These are phyloP conservation scores for Thymelicus lineola DNA, from an alignment of 2,888 invertebrate genomes.

Conservation along the genomic window DNA sequence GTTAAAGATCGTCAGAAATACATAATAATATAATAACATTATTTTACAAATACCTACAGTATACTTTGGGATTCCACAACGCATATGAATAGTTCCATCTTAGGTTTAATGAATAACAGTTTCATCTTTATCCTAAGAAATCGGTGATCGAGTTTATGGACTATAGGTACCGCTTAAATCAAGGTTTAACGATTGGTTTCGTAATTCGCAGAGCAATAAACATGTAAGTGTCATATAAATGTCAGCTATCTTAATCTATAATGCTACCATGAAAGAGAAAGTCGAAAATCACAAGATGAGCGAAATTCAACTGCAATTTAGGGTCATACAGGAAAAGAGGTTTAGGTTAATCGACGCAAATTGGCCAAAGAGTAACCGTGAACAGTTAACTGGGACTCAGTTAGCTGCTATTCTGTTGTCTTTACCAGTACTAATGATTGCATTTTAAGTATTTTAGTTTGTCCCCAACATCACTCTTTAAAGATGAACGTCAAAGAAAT, in stretches of 20 bases:
- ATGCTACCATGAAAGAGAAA: constrained; percentile 49
- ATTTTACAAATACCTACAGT: no score
- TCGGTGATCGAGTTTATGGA: no score
- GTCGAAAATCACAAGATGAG: constrained; percentile 50
- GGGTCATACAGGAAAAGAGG: constrained; percentile 46
- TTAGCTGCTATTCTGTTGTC: constrained; percentile 38
- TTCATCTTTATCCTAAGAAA: no score
- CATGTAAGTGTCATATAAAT: constrained; percentile 25
- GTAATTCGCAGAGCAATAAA: not conserved
- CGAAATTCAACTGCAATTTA: constrained; percentile 49
- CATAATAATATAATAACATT: no score
- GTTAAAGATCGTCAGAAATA: no score
- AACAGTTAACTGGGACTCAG: constrained; percentile 49
- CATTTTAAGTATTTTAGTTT: no score
- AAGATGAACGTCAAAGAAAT: no score
- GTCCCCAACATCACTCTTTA: no score
- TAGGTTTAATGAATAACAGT: no score
- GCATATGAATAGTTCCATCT: no score
- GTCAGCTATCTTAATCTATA: constrained; percentile 17
- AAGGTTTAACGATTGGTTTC: not conserved
- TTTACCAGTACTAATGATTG: not conserved
- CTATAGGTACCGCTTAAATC: no score
- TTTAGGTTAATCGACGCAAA: constrained; percentile 54
- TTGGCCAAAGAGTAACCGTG: constrained; percentile 51
- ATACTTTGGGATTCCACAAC: no score